A percentile compares a stretch with the other conserved stretches of the same genome.
Evolutionary conservation across 2,113 vertebrate genomes (phyloP).

Genomic region (Salvator merianae): DNA sequence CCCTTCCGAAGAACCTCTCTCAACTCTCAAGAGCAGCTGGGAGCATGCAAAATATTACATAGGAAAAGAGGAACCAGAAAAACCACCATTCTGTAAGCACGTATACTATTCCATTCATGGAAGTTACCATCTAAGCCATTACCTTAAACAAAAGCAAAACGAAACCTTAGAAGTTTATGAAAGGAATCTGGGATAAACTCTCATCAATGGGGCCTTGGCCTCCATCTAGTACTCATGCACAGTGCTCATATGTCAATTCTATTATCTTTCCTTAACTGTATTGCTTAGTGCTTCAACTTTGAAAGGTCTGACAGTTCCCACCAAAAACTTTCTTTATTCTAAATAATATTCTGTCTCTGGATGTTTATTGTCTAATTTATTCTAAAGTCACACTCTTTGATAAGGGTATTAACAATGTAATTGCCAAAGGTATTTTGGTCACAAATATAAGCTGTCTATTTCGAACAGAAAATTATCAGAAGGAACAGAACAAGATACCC

Average conservation of each 20-base stretch:
- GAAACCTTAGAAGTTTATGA: neutral
- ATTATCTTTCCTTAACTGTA: neutral
- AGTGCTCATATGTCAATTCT: neutral
- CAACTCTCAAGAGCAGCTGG: neutral
- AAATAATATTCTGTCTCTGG: neutral
- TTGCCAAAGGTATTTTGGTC: neutral
- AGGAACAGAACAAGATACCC: neutral
- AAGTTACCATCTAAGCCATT: neutral
- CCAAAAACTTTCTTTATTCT: neutral
- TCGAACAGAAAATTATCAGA: neutral
- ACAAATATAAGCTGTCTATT: neutral
- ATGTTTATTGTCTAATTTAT: neutral
- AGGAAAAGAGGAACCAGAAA: neutral
- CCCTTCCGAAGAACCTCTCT: neutral
- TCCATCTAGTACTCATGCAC: too few species aligned
- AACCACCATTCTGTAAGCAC: neutral
- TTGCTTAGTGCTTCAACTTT: neutral
- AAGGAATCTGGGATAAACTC: too few species aligned
- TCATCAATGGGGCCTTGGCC: too few species aligned
- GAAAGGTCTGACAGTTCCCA: neutral
- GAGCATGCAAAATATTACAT: neutral
- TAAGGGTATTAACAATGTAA: neutral
- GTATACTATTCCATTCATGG: neutral
- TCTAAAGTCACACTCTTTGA: conserved; percentile 1
- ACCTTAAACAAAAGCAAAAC: neutral